Percentiles rank a stretch among this genome's conserved stretches.
These are phyloP conservation scores for Prolemur simus DNA, from an alignment of 2,113 vertebrate species.

Conservation along the genomic window DNA sequence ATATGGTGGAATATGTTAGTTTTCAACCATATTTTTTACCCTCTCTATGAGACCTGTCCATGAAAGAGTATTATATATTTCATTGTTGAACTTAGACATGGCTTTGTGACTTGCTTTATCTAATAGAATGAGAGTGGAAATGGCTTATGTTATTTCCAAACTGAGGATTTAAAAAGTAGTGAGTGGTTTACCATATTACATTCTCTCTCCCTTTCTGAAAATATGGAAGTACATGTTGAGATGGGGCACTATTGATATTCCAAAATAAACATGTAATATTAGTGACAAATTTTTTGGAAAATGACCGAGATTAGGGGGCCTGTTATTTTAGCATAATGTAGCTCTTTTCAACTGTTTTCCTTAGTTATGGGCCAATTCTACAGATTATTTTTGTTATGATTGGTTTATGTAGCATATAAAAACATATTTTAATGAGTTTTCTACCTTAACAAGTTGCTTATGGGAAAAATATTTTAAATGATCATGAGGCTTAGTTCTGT, in stretches of 20 bases:
- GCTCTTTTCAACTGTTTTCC: not conserved
- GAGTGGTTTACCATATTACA: not conserved
- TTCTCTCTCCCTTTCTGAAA: not conserved
- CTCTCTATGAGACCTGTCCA: not conserved
- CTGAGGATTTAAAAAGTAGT: not conserved
- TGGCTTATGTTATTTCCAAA: not conserved
- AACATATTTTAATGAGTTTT: not conserved
- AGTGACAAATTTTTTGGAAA: not conserved
- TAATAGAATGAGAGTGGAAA: not conserved
- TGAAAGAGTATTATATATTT: not conserved
- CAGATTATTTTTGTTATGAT: not conserved
- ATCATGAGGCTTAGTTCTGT: not conserved
- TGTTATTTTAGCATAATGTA: not conserved
- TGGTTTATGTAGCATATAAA: not conserved
- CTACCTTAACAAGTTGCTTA: not conserved
- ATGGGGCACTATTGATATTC: not conserved
- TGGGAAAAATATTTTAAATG: not conserved
- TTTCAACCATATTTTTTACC: not conserved
- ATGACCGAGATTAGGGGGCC: fast-evolving
- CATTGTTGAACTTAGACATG: not conserved
- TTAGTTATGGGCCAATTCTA: not conserved
- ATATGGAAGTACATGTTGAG: not conserved
- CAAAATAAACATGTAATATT: not conserved
- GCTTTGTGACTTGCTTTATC: not conserved
- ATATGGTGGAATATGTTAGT: not conserved